Evolutionary conservation across 1,140 invertebrate species (phyloP).

Genomic region (Harlomillsia oculata): DNA sequence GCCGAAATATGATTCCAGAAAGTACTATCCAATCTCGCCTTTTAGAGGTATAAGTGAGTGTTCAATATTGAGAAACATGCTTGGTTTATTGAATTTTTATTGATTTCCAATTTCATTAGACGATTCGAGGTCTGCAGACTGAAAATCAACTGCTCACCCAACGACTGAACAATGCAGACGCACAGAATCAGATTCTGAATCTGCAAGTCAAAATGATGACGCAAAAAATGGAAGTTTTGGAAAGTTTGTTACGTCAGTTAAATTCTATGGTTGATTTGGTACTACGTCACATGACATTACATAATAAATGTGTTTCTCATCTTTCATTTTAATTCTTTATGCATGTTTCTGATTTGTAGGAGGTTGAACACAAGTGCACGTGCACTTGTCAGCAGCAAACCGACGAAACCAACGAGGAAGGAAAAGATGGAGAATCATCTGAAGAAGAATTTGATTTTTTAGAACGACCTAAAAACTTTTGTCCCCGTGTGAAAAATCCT

Average conservation of each 20-base stretch:
- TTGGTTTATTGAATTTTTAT: too few relatives aligned
- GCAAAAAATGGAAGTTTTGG: slow-evolving; percentile 15
- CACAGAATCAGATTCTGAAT: slow-evolving; percentile 14
- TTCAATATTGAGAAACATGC: too few relatives aligned
- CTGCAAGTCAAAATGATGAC: slow-evolving; percentile 12
- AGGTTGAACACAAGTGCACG: background rate
- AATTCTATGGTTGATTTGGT: background rate
- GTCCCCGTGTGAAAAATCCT: too few relatives aligned
- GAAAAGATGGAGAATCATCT: background rate
- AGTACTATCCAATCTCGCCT: too few relatives aligned
- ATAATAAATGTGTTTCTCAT: background rate
- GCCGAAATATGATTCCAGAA: too few relatives aligned
- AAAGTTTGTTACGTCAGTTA: slow-evolving; percentile 6
- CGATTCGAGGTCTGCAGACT: background rate
- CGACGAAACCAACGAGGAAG: background rate
- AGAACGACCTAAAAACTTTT: background rate
- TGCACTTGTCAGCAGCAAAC: background rate
- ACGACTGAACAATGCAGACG: slow-evolving; percentile 11
- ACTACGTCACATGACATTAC: too few relatives aligned
- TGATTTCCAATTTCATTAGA: too few relatives aligned
- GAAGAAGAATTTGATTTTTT: background rate
- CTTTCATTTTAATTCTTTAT: background rate
- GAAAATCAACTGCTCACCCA: slow-evolving; percentile 4
- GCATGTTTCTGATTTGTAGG: background rate
- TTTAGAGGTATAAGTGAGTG: too few relatives aligned